Evolutionary conservation across 2,888 invertebrate genomes (phyloP).

Genomic region (Lepidonotus clava): DNA sequence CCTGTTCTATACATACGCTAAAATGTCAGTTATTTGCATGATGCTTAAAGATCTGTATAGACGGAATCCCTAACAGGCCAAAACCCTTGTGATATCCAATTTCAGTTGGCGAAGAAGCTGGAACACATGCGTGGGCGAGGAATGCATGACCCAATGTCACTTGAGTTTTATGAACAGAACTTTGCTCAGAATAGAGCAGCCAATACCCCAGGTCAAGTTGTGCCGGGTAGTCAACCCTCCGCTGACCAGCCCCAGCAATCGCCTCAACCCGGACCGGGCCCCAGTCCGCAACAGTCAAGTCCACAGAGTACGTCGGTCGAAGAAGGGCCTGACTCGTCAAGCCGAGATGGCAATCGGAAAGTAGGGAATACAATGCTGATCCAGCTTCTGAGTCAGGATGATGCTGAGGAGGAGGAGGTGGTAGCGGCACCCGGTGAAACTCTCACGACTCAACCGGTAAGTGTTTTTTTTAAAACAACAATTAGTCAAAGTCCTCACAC

Average conservation of each 20-base stretch:
- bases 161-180: slow-evolving; percentile 1
- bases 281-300: slow-evolving; percentile 63
- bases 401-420: slow-evolving; percentile 83
- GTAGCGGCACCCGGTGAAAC: background rate
- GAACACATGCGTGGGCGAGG: background rate
- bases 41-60: too few relatives aligned
- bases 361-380: slow-evolving; percentile 71
- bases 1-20: too few relatives aligned
- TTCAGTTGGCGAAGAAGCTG: slow-evolving; percentile 19
- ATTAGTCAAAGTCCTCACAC: too few relatives aligned
- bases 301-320: slow-evolving; percentile 74
- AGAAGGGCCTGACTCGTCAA: slow-evolving; percentile 69
- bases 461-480: background rate
- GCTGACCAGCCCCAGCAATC: slow-evolving; percentile 66
- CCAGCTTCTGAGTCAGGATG: slow-evolving; percentile 86
- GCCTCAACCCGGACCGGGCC: slow-evolving; percentile 74
- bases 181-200: slow-evolving; percentile 44
- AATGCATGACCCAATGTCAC: background rate
- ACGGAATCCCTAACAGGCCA: too few relatives aligned
- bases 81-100: background rate
- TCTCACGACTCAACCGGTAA: too few relatives aligned
- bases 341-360: background rate
- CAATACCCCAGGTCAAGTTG: background rate
- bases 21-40: too few relatives aligned
- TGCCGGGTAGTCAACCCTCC: background rate